Conservation (phyloP, 2,888 invertebrate genomes). For the Lagria hirta region DNA sequence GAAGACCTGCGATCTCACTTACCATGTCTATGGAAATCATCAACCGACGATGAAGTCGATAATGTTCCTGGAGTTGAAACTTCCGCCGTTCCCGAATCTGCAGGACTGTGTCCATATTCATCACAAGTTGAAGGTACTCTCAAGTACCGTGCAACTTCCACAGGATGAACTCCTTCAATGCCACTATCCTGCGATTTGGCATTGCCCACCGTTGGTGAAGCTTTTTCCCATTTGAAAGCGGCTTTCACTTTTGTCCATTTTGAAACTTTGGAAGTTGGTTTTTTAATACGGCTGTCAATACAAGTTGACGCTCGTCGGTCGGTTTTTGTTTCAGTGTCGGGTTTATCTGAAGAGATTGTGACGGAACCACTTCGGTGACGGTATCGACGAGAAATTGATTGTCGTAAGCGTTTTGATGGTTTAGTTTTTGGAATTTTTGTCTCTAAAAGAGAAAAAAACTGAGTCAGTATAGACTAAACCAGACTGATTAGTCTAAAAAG, state of each 20-base stretch:
- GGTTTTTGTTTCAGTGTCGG: neutral
- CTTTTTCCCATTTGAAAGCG: slow-evolving; percentile 84
- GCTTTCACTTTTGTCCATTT: slow-evolving; percentile 91
- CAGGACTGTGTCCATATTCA: slow-evolving; percentile 56
- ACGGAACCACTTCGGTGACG: slow-evolving; percentile 65
- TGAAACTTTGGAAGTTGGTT: slow-evolving; percentile 68
- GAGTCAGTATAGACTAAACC: too few species aligned
- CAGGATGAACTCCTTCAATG: slow-evolving; percentile 53
- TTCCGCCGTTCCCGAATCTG: slow-evolving; percentile 55
- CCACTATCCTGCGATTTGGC: slow-evolving; percentile 54
- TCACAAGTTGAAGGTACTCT: slow-evolving; percentile 56
- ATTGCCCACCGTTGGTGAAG: slow-evolving; percentile 52
- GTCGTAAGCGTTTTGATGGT: slow-evolving; percentile 48
- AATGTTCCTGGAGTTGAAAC: slow-evolving; percentile 66
- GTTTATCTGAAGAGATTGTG: slow-evolving; percentile 44
- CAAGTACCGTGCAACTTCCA: slow-evolving; percentile 58
- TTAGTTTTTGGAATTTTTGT: slow-evolving; percentile 49
- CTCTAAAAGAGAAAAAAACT: too few species aligned
- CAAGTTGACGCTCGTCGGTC: slow-evolving; percentile 22
- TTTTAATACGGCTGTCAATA: slow-evolving; percentile 21
- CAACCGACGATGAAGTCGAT: slow-evolving; percentile 74
- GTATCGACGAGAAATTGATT: slow-evolving; percentile 60
- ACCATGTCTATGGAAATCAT: slow-evolving; percentile 58
- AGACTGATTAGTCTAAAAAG: too few species aligned
- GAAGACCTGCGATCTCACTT: too few species aligned